phyloP scores from a whole-genome alignment of 2,113 vertebrate genomes.

The Pteronura brasiliensis region DNA sequence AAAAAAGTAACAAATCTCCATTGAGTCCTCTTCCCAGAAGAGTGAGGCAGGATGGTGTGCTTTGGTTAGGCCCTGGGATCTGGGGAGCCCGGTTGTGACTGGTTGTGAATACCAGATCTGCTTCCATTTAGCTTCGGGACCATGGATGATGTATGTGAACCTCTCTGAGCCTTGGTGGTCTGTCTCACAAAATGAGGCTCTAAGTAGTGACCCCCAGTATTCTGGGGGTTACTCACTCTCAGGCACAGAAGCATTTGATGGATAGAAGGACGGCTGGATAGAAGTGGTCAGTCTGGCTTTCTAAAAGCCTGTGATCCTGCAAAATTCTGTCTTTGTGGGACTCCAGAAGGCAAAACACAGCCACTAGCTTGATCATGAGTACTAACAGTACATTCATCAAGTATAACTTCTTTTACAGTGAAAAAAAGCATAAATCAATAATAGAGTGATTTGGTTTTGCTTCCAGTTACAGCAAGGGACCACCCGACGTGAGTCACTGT shows the following conservation, averaged over 20 bases:
- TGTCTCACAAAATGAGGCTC: background rate
- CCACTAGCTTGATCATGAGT: background rate
- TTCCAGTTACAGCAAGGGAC: background rate
- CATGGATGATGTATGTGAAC: background rate
- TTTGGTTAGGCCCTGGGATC: fast-evolving
- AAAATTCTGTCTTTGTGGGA: background rate
- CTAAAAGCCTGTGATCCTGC: background rate
- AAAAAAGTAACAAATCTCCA: background rate
- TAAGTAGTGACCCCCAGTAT: background rate
- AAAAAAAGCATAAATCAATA: background rate
- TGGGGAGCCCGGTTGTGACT: background rate
- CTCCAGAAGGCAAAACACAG: background rate
- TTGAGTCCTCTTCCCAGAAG: background rate
- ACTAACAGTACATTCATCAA: background rate
- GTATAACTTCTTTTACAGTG: background rate
- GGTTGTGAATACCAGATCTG: background rate
- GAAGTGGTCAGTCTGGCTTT: background rate
- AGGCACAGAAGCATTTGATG: background rate
- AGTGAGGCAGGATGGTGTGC: background rate
- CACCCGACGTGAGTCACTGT: background rate
- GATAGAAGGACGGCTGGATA: background rate
- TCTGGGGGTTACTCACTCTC: no score
- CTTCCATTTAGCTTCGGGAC: background rate
- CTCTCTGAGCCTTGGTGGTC: background rate
- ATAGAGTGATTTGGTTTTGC: background rate